Evolutionary conservation across 2,888 invertebrate species (phyloP).

Genomic region (Stegophylla sp.): DNA sequence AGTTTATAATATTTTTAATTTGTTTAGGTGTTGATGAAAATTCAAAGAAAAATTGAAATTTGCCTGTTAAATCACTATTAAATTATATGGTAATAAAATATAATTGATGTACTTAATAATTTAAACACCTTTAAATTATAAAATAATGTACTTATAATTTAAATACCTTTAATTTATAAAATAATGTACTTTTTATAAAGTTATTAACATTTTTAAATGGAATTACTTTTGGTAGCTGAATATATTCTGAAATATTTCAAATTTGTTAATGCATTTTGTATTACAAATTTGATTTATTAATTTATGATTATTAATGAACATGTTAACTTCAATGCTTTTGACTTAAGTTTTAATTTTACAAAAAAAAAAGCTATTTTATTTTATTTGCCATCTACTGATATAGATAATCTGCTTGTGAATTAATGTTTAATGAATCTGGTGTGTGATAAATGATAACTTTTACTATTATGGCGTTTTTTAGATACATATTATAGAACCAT

Average conservation of each 20-base stretch:
- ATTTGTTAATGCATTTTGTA: conserved; percentile 9
- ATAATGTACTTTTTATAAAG: conserved; percentile 24
- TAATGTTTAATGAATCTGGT: too few relatives aligned
- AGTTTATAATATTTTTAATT: neutral
- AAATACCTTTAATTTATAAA: neutral
- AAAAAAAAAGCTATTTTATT: too few relatives aligned
- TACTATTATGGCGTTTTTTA: too few relatives aligned
- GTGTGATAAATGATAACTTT: too few relatives aligned
- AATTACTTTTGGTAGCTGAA: neutral
- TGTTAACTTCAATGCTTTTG: too few relatives aligned
- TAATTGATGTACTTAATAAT: conserved; percentile 17
- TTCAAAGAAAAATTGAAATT: conserved; percentile 42
- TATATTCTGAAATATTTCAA: neutral
- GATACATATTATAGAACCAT: too few relatives aligned
- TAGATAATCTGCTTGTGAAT: too few relatives aligned
- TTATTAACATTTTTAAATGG: neutral
- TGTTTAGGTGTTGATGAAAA: conserved; percentile 49
- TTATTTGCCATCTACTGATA: too few relatives aligned
- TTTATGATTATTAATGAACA: too few relatives aligned
- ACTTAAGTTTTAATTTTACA: too few relatives aligned
- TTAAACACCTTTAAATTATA: neutral
- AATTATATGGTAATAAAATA: conserved; percentile 15
- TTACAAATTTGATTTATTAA: neutral
- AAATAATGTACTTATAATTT: conserved; percentile 26
- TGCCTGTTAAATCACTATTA: conserved; percentile 13